Conservation (phyloP, 2,888 invertebrate genomes). For the Stratiomys singularior region DNA sequence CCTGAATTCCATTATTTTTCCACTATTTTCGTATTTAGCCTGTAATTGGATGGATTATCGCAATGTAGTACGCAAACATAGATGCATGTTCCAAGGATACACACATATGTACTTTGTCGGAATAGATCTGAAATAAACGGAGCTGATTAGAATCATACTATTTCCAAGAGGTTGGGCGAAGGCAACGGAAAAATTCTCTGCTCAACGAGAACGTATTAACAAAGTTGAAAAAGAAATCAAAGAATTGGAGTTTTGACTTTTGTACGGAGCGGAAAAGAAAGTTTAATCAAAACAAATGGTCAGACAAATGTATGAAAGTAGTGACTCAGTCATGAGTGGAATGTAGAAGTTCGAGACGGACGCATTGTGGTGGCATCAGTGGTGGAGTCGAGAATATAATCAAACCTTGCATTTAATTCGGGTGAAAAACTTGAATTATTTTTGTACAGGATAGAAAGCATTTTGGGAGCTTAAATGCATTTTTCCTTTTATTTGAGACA, state of each 20-base stretch:
- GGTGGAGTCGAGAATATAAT: neutral
- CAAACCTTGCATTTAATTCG: too few species aligned
- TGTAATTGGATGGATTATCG: neutral
- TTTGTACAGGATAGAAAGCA: too few species aligned
- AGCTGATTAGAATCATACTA: slow-evolving; percentile 9
- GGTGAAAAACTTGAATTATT: too few species aligned
- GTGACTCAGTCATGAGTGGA: neutral
- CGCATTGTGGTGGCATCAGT: neutral
- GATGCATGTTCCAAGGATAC: neutral
- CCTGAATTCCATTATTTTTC: neutral
- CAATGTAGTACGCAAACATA: neutral
- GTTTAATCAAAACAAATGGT: slow-evolving; percentile 23
- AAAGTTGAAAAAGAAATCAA: slow-evolving; percentile 11
- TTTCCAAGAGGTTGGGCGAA: neutral
- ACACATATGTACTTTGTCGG: too few species aligned
- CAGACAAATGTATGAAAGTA: slow-evolving; percentile 2
- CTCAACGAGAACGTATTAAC: neutral
- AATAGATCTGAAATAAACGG: too few species aligned
- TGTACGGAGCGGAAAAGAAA: neutral
- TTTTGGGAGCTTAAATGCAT: too few species aligned
- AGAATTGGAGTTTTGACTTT: slow-evolving; percentile 1
- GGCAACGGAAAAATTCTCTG: neutral
- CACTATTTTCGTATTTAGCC: neutral
- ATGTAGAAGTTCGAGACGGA: neutral
- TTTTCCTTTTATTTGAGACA: too few species aligned